Percentiles rank a stretch among this genome's conserved stretches.
These are phyloP conservation scores for Oryzias celebensis DNA, from an alignment of 2,113 vertebrate genomes.

Conservation along the genomic window DNA sequence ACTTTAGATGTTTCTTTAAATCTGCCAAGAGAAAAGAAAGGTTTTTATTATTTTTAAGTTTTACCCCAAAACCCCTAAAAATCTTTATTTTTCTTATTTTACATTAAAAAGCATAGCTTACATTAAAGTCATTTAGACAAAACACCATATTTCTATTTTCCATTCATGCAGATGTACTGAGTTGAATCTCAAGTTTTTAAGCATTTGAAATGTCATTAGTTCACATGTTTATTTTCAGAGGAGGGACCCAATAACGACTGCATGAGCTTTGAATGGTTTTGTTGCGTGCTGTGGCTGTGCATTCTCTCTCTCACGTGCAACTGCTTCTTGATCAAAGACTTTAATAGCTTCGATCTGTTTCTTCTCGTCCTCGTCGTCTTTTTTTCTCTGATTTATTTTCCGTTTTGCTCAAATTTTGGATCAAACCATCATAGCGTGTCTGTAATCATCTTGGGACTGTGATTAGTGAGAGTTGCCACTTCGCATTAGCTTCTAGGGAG, in stretches of 20 bases:
- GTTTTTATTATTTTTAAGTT: too few relatives aligned
- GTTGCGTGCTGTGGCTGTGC: slow-evolving; percentile 46
- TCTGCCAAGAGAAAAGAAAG: too few relatives aligned
- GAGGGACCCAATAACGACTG: slow-evolving; percentile 50
- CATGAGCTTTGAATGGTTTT: slow-evolving; percentile 47
- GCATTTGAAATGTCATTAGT: slow-evolving; percentile 41
- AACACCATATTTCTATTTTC: slow-evolving; percentile 4
- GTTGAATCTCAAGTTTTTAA: slow-evolving; percentile 18
- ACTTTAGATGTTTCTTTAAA: too few relatives aligned
- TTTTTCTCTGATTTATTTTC: slow-evolving; percentile 29
- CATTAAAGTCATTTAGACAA: neutral
- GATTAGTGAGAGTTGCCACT: slow-evolving; percentile 26
- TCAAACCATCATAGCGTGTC: slow-evolving; percentile 30
- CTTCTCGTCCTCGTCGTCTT: slow-evolving; percentile 32
- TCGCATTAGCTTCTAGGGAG: slow-evolving; percentile 34
- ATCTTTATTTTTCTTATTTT: too few relatives aligned
- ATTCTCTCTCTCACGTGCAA: slow-evolving; percentile 38
- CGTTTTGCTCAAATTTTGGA: slow-evolving; percentile 23
- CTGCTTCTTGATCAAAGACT: slow-evolving; percentile 66
- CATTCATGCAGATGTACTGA: slow-evolving; percentile 10
- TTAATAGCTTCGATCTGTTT: slow-evolving; percentile 64
- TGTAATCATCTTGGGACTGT: slow-evolving; percentile 40
- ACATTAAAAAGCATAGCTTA: too few relatives aligned
- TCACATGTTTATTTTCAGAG: slow-evolving; percentile 45
- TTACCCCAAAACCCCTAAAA: too few relatives aligned